Base-by-base conservation (phyloP, 2,797 vertebrate species). In the Cynodonichthys magdalenae region DNA sequence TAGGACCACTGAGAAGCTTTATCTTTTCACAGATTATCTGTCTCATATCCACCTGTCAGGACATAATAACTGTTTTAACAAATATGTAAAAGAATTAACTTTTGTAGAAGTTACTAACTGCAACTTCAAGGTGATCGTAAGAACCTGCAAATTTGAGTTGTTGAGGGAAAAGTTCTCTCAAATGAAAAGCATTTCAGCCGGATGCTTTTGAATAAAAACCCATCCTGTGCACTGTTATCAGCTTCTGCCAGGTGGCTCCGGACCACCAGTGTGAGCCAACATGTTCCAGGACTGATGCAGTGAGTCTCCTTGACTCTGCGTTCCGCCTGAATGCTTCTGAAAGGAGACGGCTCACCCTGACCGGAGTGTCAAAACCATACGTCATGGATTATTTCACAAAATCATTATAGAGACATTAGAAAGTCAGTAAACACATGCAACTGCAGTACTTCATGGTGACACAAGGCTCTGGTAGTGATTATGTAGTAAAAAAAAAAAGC, bases 241-340 rank as follows among this genome's bases (percentile, higher is more conserved):
- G 69, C 53, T 59, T 56, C 70, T 80, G 69, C 87, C 86, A 89
- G 87, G 85, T 86, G 85, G 63, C 79, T 76, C 59, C 18, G 24
- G 84, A 85, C 81, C 90, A 83, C 85, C 84, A 82, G 63, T 73
- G 80, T 83, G 84, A 87, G 80, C 24, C 58, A 82, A 77, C 71
- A 67, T 70, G 64, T 69, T 81, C 83, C 82, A 88, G 80, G 79
- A 75, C 66, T 80, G 77, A 83, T 51, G 74, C 75, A 71, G 78
- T 1, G 41, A 71, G 45, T 85, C 77, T 74, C 66, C 75, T 81
- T 63, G 61, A 81, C 64, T 81, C 57, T 47, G 60, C 39, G 79
- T 83, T 85, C 75, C 81, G 66, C 73, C 70, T 72, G 60, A 66
- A 53, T 63, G 60, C 39, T 36, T 76, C 45, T 78, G 20, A 87